Percentiles rank a stretch among this genome's conserved stretches.
These are phyloP conservation scores for Abrostola triplasia DNA, from an alignment of 2,888 invertebrate species.

Conservation along the genomic window DNA sequence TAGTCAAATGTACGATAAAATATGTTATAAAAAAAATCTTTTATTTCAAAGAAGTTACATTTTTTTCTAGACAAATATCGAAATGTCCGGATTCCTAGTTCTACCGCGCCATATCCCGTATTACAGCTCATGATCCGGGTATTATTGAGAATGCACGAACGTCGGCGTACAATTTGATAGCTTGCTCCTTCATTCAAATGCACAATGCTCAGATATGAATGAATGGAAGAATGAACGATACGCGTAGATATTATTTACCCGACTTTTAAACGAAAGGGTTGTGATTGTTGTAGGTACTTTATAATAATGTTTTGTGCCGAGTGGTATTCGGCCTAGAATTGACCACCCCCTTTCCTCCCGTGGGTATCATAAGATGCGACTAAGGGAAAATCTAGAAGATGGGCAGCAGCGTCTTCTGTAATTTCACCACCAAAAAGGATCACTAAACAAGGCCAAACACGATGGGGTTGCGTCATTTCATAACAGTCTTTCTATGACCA, in stretches of 20 bases:
- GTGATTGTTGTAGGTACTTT: not conserved
- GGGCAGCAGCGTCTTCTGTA: too few species aligned
- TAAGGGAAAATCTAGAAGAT: too few species aligned
- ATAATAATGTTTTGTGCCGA: too few species aligned
- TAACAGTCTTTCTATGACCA: too few species aligned
- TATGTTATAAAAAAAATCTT: too few species aligned
- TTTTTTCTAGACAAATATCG: not conserved
- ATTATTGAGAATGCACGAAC: conserved; percentile 80
- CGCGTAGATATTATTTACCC: conserved; percentile 10
- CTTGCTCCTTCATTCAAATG: conserved; percentile 39
- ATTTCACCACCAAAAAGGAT: too few species aligned
- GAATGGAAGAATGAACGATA: conserved; percentile 37
- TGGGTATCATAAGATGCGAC: too few species aligned
- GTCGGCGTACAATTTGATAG: conserved; percentile 62
- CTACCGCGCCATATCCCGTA: conserved; percentile 68
- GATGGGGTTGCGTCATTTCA: too few species aligned
- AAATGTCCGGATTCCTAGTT: not conserved
- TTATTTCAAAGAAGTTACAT: not conserved
- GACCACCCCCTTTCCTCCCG: too few species aligned
- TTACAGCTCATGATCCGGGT: conserved; percentile 73
- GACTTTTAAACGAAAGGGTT: not conserved
- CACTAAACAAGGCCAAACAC: too few species aligned
- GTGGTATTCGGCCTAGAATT: too few species aligned
- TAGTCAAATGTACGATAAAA: too few species aligned
- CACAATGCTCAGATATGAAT: conserved; percentile 48